These are phyloP conservation scores for Bambusicola thoracicus DNA, from an alignment of 2,113 vertebrate species.

Conservation along the genomic window DNA sequence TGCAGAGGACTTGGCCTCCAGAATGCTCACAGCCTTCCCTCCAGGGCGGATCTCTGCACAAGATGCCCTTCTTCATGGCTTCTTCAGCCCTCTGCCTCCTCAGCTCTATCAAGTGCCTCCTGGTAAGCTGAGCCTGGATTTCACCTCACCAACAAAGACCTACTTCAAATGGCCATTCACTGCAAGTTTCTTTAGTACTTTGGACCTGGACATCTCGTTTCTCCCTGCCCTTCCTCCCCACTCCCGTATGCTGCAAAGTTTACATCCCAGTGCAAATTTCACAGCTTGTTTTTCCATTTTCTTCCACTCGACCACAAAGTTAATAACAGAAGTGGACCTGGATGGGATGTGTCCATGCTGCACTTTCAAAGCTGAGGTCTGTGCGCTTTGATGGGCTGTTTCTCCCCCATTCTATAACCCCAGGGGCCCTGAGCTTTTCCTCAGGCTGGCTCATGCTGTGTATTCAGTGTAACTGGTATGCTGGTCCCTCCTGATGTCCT, in stretches of 20 bases:
- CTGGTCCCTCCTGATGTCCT: neutral
- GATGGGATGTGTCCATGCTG: neutral
- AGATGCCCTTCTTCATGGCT: constrained; percentile 80
- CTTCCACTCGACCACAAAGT: neutral
- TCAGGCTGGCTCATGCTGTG: neutral
- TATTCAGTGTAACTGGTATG: neutral
- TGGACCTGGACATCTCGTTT: neutral
- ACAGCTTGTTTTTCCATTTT: constrained; percentile 15
- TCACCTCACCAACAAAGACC: neutral
- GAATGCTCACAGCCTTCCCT: constrained; percentile 83
- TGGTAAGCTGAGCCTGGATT: constrained; percentile 71
- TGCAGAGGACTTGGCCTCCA: constrained; percentile 85
- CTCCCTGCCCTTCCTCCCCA: neutral
- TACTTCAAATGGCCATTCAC: neutral
- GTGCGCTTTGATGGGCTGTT: neutral
- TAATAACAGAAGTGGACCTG: neutral
- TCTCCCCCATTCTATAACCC: neutral
- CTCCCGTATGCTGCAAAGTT: neutral
- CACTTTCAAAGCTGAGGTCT: neutral
- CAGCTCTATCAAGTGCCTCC: constrained; percentile 84
- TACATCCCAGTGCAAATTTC: neutral
- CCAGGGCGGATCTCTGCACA: constrained; percentile 78
- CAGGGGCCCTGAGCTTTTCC: neutral
- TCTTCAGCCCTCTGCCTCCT: constrained; percentile 86
- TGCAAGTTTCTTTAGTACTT: neutral